phyloP scores from a whole-genome alignment of 23 tunicate genomes.

The Halocynthia aurantium region DNA sequence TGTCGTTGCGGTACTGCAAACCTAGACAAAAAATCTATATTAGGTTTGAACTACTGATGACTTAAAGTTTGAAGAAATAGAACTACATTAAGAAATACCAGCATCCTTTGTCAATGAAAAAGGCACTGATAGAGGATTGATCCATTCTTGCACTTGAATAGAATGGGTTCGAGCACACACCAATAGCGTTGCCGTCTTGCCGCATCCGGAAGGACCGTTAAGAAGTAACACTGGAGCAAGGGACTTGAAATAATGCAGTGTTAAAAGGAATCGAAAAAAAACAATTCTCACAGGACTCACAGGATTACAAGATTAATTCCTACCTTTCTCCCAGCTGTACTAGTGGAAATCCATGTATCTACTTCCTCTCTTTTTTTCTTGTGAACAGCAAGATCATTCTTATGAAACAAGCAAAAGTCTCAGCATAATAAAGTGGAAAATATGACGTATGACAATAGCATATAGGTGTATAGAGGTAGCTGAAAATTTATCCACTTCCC shows the following conservation, averaged over 20 bases:
- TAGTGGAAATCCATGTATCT: slow-evolving; percentile 47
- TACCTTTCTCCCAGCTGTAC: slow-evolving; percentile 27
- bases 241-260: slow-evolving; percentile 22
- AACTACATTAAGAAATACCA: slow-evolving; percentile 11
- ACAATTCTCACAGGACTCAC: background rate
- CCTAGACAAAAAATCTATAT: slow-evolving; percentile 29
- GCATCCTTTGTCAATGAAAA: slow-evolving; percentile 47
- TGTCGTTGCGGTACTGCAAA: slow-evolving; percentile 38
- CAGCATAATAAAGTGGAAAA: no score
- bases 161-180: slow-evolving; percentile 48
- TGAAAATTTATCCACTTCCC: no score
- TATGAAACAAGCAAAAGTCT: background rate
- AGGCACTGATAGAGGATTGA: slow-evolving; percentile 58
- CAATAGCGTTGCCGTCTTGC: slow-evolving; percentile 63
- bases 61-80: no score
- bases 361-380: slow-evolving; percentile 85
- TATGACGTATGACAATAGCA: no score
- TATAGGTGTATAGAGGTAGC: no score
- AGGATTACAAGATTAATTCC: background rate
- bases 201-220: slow-evolving; percentile 84
- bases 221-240: slow-evolving; percentile 50
- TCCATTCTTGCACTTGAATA: slow-evolving; percentile 66
- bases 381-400: slow-evolving; percentile 88
- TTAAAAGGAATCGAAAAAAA: background rate
- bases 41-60: background rate